These are phyloP conservation scores for Epiblema foenella DNA, from an alignment of 2,888 invertebrate genomes.

Conservation along the genomic window DNA sequence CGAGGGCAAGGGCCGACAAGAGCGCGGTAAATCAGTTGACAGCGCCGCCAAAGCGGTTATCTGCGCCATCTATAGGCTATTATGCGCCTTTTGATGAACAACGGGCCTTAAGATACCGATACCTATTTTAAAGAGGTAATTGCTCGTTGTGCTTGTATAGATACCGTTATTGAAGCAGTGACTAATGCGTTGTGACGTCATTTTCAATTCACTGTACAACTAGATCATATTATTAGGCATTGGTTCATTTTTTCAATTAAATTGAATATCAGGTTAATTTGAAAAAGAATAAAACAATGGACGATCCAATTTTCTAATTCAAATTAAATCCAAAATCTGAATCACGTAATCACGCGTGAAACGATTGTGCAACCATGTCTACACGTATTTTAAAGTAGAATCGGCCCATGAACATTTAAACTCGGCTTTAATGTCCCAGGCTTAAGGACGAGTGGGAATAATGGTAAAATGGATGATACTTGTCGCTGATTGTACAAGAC, in stretches of 20 bases:
- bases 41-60: conserved; percentile 70
- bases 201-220: conserved; percentile 7
- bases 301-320: conserved; percentile 33
- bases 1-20: conserved; percentile 76
- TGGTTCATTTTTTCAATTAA: conserved; percentile 12
- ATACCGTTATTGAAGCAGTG: conserved; percentile 7
- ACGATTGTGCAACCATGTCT: conserved; percentile 36
- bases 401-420: background rate
- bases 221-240: too few species aligned
- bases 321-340: conserved; percentile 32
- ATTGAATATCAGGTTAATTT: conserved; percentile 10
- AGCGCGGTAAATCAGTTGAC: conserved; percentile 81
- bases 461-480: background rate
- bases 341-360: conserved; percentile 43
- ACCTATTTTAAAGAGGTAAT: conserved; percentile 44
- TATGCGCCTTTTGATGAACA: conserved; percentile 77
- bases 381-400: conserved; percentile 7
- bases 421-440: background rate
- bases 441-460: background rate
- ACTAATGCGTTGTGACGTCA: conserved; percentile 28
- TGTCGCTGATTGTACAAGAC: conserved; percentile 40
- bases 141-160: conserved; percentile 26
- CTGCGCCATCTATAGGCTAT: conserved; percentile 78
- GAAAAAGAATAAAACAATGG: conserved; percentile 28
- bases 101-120: conserved; percentile 70